Conservation (phyloP, 2,797 vertebrate species). For the Manis pentadactyla region DNA sequence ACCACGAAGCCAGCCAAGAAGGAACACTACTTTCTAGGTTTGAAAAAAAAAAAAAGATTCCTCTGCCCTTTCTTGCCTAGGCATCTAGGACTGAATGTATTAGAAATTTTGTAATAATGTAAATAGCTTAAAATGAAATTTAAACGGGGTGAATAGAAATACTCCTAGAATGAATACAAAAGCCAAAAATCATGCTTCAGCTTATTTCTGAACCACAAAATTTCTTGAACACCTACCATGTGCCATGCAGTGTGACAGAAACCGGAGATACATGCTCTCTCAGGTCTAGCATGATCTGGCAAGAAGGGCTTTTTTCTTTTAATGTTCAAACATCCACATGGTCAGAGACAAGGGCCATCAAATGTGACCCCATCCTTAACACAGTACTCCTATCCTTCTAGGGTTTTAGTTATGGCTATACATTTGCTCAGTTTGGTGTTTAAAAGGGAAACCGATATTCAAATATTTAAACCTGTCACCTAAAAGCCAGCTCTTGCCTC, state of each 20-base stretch:
- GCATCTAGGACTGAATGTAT: neutral
- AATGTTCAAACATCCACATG: slow-evolving; percentile 21
- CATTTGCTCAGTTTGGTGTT: slow-evolving; percentile 69
- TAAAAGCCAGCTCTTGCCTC: slow-evolving; percentile 48
- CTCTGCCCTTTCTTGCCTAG: neutral
- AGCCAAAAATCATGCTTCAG: neutral
- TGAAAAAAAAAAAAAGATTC: neutral
- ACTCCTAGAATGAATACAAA: neutral
- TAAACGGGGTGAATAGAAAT: neutral
- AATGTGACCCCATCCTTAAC: neutral
- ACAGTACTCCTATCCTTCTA: neutral
- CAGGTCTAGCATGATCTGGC: neutral
- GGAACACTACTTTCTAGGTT: neutral
- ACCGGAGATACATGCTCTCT: neutral
- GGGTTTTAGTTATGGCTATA: slow-evolving; percentile 62
- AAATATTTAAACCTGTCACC: slow-evolving; percentile 64
- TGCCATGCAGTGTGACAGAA: neutral
- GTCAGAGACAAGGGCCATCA: neutral
- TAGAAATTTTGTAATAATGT: neutral
- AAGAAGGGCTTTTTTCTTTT: neutral
- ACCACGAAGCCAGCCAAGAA: neutral
- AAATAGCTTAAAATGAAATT: slow-evolving; percentile 1
- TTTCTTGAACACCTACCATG: neutral
- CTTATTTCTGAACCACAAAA: neutral
- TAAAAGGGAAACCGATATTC: slow-evolving; percentile 67